Evolutionary conservation across 2,888 invertebrate genomes (phyloP).

Genomic region (Operophtera brumata): DNA sequence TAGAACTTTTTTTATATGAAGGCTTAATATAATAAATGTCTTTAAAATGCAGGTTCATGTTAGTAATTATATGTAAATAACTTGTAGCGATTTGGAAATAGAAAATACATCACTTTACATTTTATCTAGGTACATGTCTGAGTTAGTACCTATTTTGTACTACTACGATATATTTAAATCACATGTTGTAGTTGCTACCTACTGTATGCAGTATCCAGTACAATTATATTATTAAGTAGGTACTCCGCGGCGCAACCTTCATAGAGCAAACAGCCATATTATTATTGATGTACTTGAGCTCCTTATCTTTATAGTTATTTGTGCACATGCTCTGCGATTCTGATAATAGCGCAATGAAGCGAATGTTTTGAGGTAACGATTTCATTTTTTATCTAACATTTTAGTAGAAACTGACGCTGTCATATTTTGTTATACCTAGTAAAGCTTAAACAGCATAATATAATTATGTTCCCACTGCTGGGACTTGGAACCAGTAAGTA

Average conservation of each 20-base stretch:
- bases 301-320: slow-evolving; percentile 46
- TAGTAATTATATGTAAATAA: too few species aligned
- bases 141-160: too few species aligned
- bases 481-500: too few species aligned
- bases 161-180: too few species aligned
- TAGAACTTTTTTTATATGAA: too few species aligned
- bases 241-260: slow-evolving; percentile 20
- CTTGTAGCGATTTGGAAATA: too few species aligned
- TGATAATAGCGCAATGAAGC: slow-evolving; percentile 43
- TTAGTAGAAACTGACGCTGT: background rate
- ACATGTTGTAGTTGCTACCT: background rate
- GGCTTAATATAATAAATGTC: too few species aligned
- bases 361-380: slow-evolving; percentile 15
- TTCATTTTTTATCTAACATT: background rate
- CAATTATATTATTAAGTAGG: slow-evolving; percentile 18
- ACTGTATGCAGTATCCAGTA: background rate
- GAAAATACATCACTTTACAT: too few species aligned
- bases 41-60: too few species aligned
- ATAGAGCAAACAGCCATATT: slow-evolving; percentile 24
- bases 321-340: slow-evolving; percentile 37
- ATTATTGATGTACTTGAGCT: slow-evolving; percentile 36
- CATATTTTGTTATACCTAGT: background rate
- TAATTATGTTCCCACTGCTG: too few species aligned
- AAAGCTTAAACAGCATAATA: too few species aligned
- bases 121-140: too few species aligned